Evolutionary conservation across 2,113 vertebrate genomes (phyloP), one percentile per base, ranked within the genome.

Genomic region (Nematolebias whitei): DNA sequence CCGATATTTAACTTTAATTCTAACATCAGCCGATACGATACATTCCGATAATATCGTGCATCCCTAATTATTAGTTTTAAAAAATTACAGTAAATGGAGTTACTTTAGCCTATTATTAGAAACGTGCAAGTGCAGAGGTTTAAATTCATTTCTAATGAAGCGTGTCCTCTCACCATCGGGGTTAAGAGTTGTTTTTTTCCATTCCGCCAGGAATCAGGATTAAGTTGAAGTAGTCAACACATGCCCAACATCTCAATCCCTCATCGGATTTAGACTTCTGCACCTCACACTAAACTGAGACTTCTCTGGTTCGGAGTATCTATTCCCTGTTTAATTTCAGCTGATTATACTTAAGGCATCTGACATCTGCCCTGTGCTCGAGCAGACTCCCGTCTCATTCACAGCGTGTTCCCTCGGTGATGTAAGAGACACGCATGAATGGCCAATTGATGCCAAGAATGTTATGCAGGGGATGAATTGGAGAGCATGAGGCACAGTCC

Each of bases 381-480:
- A 16, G 61, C 64, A 74, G 74, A 72, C 74, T 67, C 48, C 48
- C 6, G 49, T 45, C 77, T 82, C 69, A 69, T 82, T 85, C 82
- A 79, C 76, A 73, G 68, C 78, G 50, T 72, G 71, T 69, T 67
- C 71, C 1, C 53, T 14, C 59, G 78, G 76, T 82, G 82, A 87
- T 84, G 83, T 75, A 76, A 82, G 80, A 59, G 45, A 64, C 84
- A 55, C 67, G 9, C 78, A 85, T 84, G 83, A 86, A 88, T 86
- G 83, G 80, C 71, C 82, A 54, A 83, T 80, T 82, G 74, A 88
- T 75, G 65, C 71, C 59, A 78, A 64, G 68, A 80, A 79, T 81
- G 80, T 67, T 4, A 44, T 40, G 41, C 47, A 55, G 26, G 16
- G 51, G 53, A 71, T 78, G 68, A 82, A 68, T 79, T 59, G 69